Percentiles rank a stretch among this genome's conserved stretches.
phyloP scores from a whole-genome alignment of 2,797 vertebrate genomes.

The Anabas testudineus region DNA sequence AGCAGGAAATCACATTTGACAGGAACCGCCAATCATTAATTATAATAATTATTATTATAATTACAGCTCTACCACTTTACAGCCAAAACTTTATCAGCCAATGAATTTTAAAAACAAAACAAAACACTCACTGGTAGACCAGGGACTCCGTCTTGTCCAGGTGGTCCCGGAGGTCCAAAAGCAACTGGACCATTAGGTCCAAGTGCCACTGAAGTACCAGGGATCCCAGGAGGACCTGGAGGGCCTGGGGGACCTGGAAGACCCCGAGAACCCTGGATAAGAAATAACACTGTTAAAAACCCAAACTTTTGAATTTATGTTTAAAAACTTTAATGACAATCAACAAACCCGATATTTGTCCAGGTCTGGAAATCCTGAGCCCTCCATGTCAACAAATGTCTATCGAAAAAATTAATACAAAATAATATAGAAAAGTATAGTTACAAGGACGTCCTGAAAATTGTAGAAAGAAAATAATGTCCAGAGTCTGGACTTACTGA shows the following conservation, averaged over 20 bases:
- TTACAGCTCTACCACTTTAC: no score
- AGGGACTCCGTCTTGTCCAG: slow-evolving; percentile 78
- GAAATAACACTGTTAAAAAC: slow-evolving; percentile 40
- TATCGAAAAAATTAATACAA: slow-evolving; percentile 28
- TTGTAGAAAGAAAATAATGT: background rate
- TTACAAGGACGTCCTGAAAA: background rate
- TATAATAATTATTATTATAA: no score
- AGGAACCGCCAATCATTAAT: no score
- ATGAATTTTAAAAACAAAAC: background rate
- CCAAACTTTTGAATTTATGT: background rate
- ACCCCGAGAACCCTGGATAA: slow-evolving; percentile 82
- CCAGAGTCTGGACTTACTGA: slow-evolving; percentile 61
- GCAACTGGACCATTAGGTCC: slow-evolving; percentile 74
- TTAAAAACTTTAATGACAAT: background rate
- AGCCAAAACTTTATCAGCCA: no score
- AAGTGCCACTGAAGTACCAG: slow-evolving; percentile 82
- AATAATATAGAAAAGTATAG: background rate
- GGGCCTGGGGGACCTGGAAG: slow-evolving; percentile 89
- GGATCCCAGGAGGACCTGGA: slow-evolving; percentile 88
- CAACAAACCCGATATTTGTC: slow-evolving; percentile 84
- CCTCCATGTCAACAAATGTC: slow-evolving; percentile 96
- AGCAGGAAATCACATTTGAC: no score
- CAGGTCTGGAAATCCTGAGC: slow-evolving; percentile 88
- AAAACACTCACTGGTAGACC: slow-evolving; percentile 83
- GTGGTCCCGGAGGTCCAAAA: slow-evolving; percentile 78